Conservation (phyloP, 2,797 vertebrate genomes). For the Austrolebias charrua region DNA sequence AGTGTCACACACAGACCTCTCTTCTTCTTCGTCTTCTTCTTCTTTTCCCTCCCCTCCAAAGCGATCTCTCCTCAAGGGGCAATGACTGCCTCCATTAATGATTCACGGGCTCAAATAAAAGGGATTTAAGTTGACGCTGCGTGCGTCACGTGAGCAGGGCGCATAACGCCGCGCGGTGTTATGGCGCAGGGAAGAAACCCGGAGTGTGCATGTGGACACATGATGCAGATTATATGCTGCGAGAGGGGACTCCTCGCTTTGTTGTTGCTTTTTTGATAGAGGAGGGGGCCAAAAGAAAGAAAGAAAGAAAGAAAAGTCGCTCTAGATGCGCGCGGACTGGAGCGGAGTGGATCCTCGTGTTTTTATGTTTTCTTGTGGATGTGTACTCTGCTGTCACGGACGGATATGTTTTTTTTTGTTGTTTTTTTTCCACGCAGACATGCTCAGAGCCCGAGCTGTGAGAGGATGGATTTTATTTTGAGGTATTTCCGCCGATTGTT, state of each 20-base stretch:
- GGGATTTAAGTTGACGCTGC: conserved; percentile 97
- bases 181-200: conserved; percentile 91
- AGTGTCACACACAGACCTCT: conserved; percentile 69
- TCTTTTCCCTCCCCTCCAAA: conserved; percentile 47
- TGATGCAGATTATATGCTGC: conserved; percentile 88
- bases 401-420: conserved; percentile 85
- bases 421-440: conserved; percentile 77
- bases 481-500: conserved; percentile 99
- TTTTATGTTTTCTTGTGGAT: conserved; percentile 62
- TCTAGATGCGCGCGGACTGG: conserved; percentile 26
- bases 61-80: conserved; percentile 75
- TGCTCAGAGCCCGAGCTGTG: conserved; percentile 77
- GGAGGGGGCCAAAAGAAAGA: conserved; percentile 34
- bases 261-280: conserved; percentile 62
- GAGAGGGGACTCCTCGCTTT: conserved; percentile 83
- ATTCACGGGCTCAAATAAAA: conserved; percentile 96
- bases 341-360: conserved; percentile 53
- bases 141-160: conserved; percentile 93
- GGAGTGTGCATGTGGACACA: conserved; percentile 86
- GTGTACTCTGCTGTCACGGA: conserved; percentile 79
- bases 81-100: conserved; percentile 89
- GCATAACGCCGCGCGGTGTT: conserved; percentile 92
- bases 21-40: conserved; percentile 24
- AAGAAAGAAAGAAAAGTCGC: conserved; percentile 31
- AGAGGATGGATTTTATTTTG: conserved; percentile 99